Evolutionary conservation across 2,113 vertebrate genomes (phyloP).

Genomic region (Gymnocephalus cernua): DNA sequence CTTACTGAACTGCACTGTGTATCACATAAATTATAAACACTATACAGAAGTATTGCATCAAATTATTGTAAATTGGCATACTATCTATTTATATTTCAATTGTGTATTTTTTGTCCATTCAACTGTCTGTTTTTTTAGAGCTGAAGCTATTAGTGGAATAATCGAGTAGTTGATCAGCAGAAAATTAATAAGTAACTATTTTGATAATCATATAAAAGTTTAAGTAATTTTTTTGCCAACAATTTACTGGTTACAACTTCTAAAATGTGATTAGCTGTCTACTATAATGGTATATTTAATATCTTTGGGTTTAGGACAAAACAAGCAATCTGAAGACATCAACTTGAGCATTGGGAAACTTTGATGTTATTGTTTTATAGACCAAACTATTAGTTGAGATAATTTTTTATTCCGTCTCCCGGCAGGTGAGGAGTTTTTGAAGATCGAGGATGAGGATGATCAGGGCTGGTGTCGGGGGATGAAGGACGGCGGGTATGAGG

Average conservation of each 20-base stretch:
- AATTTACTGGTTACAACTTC: not conserved
- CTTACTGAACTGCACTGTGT: not conserved
- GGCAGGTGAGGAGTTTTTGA: slow-evolving; percentile 87
- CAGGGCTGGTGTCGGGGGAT: slow-evolving; percentile 90
- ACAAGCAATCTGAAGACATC: not conserved
- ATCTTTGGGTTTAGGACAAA: not conserved
- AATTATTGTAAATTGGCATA: not conserved
- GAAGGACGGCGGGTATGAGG: slow-evolving; percentile 85
- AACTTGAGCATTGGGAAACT: not conserved
- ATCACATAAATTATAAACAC: not conserved
- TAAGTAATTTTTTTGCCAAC: not conserved
- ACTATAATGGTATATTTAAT: not conserved
- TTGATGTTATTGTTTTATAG: not conserved
- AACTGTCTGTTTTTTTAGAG: not conserved
- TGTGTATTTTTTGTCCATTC: no score
- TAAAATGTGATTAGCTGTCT: no score
- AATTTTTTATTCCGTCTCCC: not conserved
- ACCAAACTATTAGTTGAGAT: no score
- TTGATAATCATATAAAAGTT: not conserved
- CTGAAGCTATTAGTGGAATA: not conserved
- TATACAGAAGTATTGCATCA: not conserved
- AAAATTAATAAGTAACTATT: not conserved
- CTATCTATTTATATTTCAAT: not conserved
- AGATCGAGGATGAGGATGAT: slow-evolving; percentile 89
- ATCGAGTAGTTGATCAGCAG: not conserved